Base-by-base conservation (phyloP, 2,888 invertebrate species). In the Agrilus cyanescens region DNA sequence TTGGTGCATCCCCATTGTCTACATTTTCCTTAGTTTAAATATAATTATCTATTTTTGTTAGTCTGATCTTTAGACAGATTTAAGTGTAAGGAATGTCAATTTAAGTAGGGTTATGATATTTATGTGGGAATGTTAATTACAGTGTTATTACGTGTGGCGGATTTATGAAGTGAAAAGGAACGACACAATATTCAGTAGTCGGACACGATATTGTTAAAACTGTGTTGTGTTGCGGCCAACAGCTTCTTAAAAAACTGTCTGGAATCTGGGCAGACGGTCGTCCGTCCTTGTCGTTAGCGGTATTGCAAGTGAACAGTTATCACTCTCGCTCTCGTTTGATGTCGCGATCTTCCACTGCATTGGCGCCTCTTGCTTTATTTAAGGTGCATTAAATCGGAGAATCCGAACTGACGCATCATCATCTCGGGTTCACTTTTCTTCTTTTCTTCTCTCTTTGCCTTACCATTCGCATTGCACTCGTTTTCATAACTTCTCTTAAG, bases 121-220 rank as follows among this genome's bases (percentile, higher is more conserved):
- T n/a, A n/a, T n/a, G n/a, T n/a, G n/a, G n/a, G n/a, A n/a, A n/a
- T n/a, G n/a, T n/a, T n/a, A n/a, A n/a, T n/a, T n/a, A 20, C 25
- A 25, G 2, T 25, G 25, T 25, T 25, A 25, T 25, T 25, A 25
- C 25, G 25, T 25, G 25, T 25, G 8, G 25, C 25, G 25, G 25
- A 53, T 60, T 60, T 58, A 60, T 58, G 58, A 60, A 57, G 60
- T 60, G 60, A 60, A 59, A 57, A 57, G 56, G 55, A 56, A 61
- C 25, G 25, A 25, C 25, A 25, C 25, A 25, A 25, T 10, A 10
- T 25, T 25, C 25, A 10, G 57, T 55, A 48, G 53, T 56, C 55
- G 54, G 58, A 56, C 57, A 54, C 59, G 58, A 57, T 57, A 57
- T 60, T 59, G 25, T 25, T 25, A 10, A 25, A 59, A 51, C 54